phyloP scores from a whole-genome alignment of 2,888 invertebrate genomes.

The Prosapia bicincta region DNA sequence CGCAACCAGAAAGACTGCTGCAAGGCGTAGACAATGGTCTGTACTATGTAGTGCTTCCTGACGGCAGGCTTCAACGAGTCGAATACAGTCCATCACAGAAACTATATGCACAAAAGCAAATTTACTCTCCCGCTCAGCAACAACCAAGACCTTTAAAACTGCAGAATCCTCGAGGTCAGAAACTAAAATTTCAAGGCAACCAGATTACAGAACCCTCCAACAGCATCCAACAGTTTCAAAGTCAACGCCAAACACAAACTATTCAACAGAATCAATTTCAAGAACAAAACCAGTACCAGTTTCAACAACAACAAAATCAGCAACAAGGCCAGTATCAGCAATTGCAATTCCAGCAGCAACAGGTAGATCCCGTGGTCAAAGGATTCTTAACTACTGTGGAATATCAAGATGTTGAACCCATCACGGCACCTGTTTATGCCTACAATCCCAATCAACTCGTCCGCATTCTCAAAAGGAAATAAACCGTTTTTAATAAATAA shows the following conservation, averaged over 20 bases:
- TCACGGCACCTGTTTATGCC: constrained; percentile 38
- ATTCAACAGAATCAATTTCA: constrained; percentile 5
- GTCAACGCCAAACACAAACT: not conserved
- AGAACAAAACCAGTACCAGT: constrained; percentile 1
- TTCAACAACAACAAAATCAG: not conserved
- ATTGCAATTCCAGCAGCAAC: constrained; percentile 18
- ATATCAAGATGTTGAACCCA: constrained; percentile 40
- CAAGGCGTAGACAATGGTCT: not conserved
- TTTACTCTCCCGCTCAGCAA: not conserved
- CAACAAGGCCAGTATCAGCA: constrained; percentile 15
- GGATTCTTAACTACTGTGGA: constrained; percentile 37
- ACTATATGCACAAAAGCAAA: not conserved
- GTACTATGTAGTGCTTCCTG: not conserved
- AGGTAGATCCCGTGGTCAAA: constrained; percentile 6
- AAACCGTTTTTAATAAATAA: too few relatives aligned
- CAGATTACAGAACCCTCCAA: not conserved
- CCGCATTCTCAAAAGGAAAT: constrained; percentile 28
- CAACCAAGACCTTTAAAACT: not conserved
- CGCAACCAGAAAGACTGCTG: not conserved
- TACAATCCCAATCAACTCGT: constrained; percentile 35
- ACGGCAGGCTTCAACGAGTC: not conserved
- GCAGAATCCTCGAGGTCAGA: not conserved
- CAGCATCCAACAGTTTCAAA: constrained; percentile 17
- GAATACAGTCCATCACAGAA: not conserved
- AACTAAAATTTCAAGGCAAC: constrained; percentile 6